Percentiles rank a stretch among this genome's conserved stretches.
Evolutionary conservation across 2,797 vertebrate species (phyloP).

Genomic region (Todus mexicanus): DNA sequence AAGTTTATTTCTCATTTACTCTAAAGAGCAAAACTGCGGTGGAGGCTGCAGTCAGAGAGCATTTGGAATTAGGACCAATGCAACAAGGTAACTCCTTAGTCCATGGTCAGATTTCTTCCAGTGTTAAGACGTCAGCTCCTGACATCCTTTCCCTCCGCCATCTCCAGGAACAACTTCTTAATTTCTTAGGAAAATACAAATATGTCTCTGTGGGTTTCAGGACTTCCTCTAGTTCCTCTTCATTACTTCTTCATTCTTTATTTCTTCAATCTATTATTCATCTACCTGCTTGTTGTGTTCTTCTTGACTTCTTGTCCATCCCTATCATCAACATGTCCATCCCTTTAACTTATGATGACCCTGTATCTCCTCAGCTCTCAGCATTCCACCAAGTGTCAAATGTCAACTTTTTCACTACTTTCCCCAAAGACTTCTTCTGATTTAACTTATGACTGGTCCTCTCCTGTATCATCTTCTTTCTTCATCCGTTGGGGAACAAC

Average conservation of each 20-base stretch:
- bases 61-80: background rate
- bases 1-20: background rate
- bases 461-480: background rate
- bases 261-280: background rate
- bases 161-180: background rate
- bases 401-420: background rate
- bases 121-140: background rate
- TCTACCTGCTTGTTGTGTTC: background rate
- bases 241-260: background rate
- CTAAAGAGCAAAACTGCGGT: background rate
- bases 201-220: background rate
- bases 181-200: slow-evolving; percentile 3
- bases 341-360: background rate
- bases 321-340: background rate
- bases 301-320: background rate
- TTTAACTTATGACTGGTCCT: background rate
- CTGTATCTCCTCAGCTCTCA: background rate
- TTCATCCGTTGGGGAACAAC: background rate
- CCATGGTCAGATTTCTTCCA: background rate
- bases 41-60: background rate
- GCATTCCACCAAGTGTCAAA: background rate
- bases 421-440: background rate
- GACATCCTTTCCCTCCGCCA: background rate
- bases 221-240: background rate
- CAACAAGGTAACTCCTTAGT: background rate